These are phyloP conservation scores for Hoplodrina blanda DNA, from an alignment of 2,888 invertebrate species.

Conservation along the genomic window DNA sequence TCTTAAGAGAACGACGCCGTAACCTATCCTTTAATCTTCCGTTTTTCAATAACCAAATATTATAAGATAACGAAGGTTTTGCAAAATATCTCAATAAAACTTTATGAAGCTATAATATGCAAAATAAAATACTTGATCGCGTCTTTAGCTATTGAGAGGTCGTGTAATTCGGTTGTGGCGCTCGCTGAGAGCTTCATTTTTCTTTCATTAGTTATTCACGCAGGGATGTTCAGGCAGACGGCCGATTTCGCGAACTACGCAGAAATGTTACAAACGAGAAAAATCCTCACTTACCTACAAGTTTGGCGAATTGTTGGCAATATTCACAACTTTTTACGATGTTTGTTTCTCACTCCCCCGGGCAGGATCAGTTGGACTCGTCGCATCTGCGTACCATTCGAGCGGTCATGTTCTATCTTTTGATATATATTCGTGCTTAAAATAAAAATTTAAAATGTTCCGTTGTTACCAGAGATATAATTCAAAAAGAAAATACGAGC, in stretches of 20 bases:
- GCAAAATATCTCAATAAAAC: conserved; percentile 72
- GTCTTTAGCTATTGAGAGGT: conserved; percentile 65
- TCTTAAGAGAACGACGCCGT: conserved; percentile 18
- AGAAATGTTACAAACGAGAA: conserved; percentile 73
- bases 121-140: conserved; percentile 76
- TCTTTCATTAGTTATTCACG: conserved; percentile 75
- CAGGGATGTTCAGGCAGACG: conserved; percentile 51
- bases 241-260: conserved; percentile 67
- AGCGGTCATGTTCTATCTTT: conserved; percentile 77
- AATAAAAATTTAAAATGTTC: conserved; percentile 64
- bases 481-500: conserved; percentile 58
- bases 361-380: conserved; percentile 78
- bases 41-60: conserved; percentile 71
- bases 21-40: conserved; percentile 29
- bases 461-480: conserved; percentile 57
- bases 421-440: conserved; percentile 69
- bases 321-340: conserved; percentile 84
- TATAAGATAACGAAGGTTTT: conserved; percentile 68
- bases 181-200: conserved; percentile 72
- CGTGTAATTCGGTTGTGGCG: conserved; percentile 64
- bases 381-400: conserved; percentile 82
- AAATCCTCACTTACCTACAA: conserved; percentile 78
- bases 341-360: conserved; percentile 76
- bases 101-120: conserved; percentile 74
- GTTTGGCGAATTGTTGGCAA: conserved; percentile 80